Percentiles rank a stretch among this genome's conserved stretches.
These are phyloP conservation scores for Pardosa pseudoannulata DNA, from an alignment of 2,888 invertebrate species.

Conservation along the genomic window DNA sequence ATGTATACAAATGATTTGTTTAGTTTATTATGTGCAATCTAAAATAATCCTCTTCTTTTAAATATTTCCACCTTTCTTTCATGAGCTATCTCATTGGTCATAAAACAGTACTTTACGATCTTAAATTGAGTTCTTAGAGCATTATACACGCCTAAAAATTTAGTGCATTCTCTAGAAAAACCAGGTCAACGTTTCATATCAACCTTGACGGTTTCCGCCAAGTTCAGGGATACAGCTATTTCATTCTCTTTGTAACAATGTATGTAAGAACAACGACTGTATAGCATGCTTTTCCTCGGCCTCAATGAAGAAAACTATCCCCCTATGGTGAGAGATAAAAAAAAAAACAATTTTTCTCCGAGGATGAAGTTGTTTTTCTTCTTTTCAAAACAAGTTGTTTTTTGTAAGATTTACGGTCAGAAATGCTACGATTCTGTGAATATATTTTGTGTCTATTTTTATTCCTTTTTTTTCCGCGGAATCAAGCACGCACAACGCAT, in stretches of 20 bases:
- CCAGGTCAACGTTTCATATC: constrained; percentile 48
- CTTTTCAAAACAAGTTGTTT: not conserved
- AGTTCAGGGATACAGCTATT: constrained; percentile 40
- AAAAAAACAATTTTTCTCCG: not conserved
- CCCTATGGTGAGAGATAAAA: not conserved
- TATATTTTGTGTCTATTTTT: not conserved
- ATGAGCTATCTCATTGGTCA: no score
- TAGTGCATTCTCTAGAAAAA: constrained; percentile 8
- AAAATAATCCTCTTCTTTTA: no score
- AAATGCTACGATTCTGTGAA: not conserved
- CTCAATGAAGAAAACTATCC: not conserved
- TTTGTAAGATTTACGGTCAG: not conserved
- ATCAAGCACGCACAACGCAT: not conserved
- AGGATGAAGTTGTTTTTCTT: not conserved
- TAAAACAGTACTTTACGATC: no score
- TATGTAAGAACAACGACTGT: not conserved
- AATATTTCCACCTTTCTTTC: no score
- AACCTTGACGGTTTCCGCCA: constrained; percentile 67
- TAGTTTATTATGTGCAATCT: no score
- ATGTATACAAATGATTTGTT: no score
- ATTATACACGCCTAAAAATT: not conserved
- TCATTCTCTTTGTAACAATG: constrained; percentile 21
- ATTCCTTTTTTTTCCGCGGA: not conserved
- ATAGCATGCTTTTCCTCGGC: not conserved
- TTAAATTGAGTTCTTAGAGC: no score